These are phyloP conservation scores for Yponomeuta malinellus DNA, from an alignment of 2,888 invertebrate species.

Conservation along the genomic window DNA sequence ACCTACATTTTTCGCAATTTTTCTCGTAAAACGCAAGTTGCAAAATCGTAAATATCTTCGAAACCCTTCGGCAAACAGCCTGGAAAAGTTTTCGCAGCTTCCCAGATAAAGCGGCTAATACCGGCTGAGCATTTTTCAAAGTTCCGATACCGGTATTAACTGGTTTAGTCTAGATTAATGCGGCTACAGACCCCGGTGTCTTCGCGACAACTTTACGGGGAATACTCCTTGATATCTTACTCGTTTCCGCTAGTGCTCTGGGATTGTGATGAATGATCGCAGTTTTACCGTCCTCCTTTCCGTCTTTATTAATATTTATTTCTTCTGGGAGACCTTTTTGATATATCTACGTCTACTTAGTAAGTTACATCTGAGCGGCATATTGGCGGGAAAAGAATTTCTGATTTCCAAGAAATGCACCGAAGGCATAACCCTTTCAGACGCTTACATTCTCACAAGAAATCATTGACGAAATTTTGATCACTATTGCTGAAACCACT, in stretches of 20 bases:
- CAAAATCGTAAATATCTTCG: not conserved
- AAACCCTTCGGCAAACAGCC: not conserved
- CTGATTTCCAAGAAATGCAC: too few relatives aligned
- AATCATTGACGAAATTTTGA: too few relatives aligned
- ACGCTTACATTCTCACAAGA: too few relatives aligned
- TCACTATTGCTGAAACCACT: too few relatives aligned
- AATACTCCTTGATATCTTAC: not conserved
- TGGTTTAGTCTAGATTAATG: slow-evolving; percentile 16
- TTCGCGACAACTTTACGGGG: not conserved
- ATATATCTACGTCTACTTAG: not conserved
- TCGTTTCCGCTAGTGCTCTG: not conserved
- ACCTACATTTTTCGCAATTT: not conserved
- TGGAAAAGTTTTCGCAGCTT: slow-evolving; percentile 6
- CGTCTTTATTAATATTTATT: slow-evolving; percentile 1
- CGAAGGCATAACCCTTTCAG: too few relatives aligned
- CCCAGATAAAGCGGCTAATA: slow-evolving; percentile 3
- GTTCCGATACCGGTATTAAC: slow-evolving; percentile 5
- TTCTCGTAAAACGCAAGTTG: not conserved
- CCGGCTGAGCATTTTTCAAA: slow-evolving; percentile 14
- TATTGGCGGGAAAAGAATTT: too few relatives aligned
- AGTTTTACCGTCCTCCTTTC: not conserved
- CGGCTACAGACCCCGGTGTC: not conserved
- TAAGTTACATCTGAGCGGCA: too few relatives aligned
- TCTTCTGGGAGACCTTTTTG: not conserved
- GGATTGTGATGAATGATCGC: not conserved